phyloP scores from a whole-genome alignment of 2,888 invertebrate species.

The Piscicola geometra region DNA sequence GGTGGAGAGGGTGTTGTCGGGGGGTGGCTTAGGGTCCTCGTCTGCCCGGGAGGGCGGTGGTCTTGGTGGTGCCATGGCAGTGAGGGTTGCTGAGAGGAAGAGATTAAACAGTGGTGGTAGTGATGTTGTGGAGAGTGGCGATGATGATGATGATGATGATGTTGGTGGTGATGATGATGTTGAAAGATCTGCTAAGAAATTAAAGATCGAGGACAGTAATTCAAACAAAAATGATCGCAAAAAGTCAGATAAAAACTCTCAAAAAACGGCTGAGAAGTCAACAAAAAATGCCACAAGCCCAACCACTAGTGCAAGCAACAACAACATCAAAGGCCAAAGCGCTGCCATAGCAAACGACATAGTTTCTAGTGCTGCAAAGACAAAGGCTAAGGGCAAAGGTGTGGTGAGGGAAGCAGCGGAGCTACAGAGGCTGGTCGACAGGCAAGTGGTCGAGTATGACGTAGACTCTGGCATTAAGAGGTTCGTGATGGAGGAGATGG shows the following conservation, averaged over 20 bases:
- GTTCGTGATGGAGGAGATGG: not conserved
- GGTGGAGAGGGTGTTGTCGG: not conserved
- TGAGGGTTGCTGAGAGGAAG: too few species aligned
- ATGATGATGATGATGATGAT: too few species aligned
- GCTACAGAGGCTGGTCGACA: not conserved
- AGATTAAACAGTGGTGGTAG: too few species aligned
- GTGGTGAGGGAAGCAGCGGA: not conserved
- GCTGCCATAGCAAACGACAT: not conserved
- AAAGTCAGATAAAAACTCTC: not conserved
- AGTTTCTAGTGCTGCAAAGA: not conserved
- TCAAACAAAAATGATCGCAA: not conserved
- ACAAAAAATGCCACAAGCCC: not conserved
- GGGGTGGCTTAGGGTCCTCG: not conserved
- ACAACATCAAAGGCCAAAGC: not conserved
- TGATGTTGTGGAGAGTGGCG: too few species aligned
- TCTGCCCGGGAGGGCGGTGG: too few species aligned
- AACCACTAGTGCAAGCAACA: not conserved
- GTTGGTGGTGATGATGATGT: not conserved
- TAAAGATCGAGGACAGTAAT: not conserved
- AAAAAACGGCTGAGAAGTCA: not conserved
- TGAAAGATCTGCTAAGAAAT: not conserved
- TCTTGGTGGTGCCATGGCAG: too few species aligned
- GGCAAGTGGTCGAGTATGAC: not conserved
- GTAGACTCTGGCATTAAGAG: not conserved
- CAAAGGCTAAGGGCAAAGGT: not conserved